These are phyloP conservation scores for Oceanites oceanicus DNA, from an alignment of 2,113 vertebrate species.

Conservation along the genomic window DNA sequence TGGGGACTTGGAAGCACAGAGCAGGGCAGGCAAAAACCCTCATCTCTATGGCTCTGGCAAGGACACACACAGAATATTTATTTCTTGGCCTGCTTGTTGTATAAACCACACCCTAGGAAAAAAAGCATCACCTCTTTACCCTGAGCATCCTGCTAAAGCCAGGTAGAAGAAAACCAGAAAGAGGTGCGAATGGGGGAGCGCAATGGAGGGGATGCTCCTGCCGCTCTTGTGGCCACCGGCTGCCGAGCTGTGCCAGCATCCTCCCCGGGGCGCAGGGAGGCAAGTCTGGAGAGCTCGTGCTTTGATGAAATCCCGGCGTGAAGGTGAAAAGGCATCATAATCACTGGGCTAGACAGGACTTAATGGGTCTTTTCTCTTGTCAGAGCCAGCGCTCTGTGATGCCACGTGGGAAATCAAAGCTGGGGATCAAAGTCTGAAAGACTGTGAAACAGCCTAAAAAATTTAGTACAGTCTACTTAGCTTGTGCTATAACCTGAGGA, in stretches of 20 bases:
- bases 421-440: conserved; percentile 35
- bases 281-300: not conserved
- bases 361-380: conserved; percentile 15
- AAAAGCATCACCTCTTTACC: not conserved
- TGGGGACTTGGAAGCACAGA: not conserved
- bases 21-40: not conserved
- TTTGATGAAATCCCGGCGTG: not conserved
- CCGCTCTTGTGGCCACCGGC: rapidly evolving
- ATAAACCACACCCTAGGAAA: not conserved
- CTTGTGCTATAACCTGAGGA: conserved; percentile 42
- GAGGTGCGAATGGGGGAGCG: not conserved
- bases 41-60: not conserved
- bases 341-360: not conserved
- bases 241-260: not conserved
- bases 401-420: conserved; percentile 33
- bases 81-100: not conserved
- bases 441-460: conserved; percentile 34
- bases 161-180: not conserved
- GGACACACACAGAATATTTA: not conserved
- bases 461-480: conserved; percentile 47
- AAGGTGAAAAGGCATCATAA: not conserved
- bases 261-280: not conserved
- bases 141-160: not conserved
- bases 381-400: not conserved
- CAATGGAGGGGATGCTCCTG: not conserved